Percentiles rank a stretch among this genome's conserved stretches.
These are phyloP conservation scores for Hydroisotoma schaefferi DNA, from an alignment of 2,888 invertebrate species.

Conservation along the genomic window DNA sequence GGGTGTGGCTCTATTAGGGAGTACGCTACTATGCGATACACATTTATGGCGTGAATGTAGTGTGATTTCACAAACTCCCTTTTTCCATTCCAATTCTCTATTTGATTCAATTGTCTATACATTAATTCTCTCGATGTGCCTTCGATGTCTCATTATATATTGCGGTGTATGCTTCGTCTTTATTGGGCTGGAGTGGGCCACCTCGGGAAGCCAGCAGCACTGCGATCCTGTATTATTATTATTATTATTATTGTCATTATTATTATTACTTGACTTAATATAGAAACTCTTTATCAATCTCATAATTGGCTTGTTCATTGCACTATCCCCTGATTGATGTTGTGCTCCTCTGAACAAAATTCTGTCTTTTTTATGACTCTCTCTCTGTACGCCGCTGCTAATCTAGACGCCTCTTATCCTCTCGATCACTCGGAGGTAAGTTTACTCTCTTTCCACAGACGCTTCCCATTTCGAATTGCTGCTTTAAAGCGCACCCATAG, in stretches of 20 bases:
- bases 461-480: constrained; percentile 48
- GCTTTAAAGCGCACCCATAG: constrained; percentile 41
- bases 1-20: too few relatives aligned
- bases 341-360: constrained; percentile 47
- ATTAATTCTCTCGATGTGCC: constrained; percentile 47
- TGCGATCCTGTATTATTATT: constrained; percentile 45
- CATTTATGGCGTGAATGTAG: too few relatives aligned
- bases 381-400: constrained; percentile 49
- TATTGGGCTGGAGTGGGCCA: constrained; percentile 36
- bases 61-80: too few relatives aligned
- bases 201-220: constrained; percentile 37
- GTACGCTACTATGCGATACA: too few relatives aligned
- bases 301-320: constrained; percentile 45
- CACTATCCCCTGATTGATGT: constrained; percentile 47
- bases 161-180: constrained; percentile 17
- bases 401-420: constrained; percentile 49
- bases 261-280: background rate
- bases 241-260: background rate
- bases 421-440: constrained; percentile 49
- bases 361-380: constrained; percentile 49
- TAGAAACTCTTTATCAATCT: constrained; percentile 17
- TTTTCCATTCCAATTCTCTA: too few relatives aligned
- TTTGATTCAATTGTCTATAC: too few relatives aligned
- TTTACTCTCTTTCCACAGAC: constrained; percentile 48
- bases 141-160: constrained; percentile 49